phyloP scores from a whole-genome alignment of 2,113 vertebrate species.

The Tetraodon nigroviridis region DNA sequence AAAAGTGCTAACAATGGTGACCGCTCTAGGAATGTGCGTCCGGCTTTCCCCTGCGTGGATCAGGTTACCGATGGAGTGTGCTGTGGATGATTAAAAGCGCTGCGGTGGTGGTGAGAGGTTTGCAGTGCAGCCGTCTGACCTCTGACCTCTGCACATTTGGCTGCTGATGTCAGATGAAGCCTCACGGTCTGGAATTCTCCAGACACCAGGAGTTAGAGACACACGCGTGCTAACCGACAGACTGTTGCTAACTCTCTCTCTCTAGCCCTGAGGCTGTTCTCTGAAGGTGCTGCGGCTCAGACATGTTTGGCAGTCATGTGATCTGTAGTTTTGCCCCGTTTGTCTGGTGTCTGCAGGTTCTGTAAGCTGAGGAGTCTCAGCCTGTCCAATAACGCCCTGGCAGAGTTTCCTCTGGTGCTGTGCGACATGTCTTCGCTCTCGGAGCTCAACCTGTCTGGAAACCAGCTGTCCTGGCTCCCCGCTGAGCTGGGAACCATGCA shows the following conservation, averaged over 20 bases:
- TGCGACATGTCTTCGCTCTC: constrained; percentile 85
- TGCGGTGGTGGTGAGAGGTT: constrained; percentile 28
- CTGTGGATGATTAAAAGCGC: constrained; percentile 41
- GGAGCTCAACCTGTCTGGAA: constrained; percentile 92
- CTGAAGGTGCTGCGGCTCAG: too few species aligned
- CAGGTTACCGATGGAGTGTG: constrained; percentile 23
- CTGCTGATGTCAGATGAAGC: too few species aligned
- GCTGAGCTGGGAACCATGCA: constrained; percentile 81
- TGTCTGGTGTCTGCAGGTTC: constrained; percentile 80
- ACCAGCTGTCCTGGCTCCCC: constrained; percentile 80
- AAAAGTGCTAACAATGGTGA: too few species aligned
- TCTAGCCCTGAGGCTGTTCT: too few species aligned
- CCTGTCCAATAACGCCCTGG: constrained; percentile 91
- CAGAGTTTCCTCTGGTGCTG: constrained; percentile 84
- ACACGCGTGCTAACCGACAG: too few species aligned
- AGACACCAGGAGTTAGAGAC: too few species aligned
- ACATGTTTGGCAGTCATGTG: too few species aligned
- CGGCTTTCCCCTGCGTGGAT: too few species aligned
- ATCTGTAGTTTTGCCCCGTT: too few species aligned
- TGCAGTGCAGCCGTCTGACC: constrained; percentile 20
- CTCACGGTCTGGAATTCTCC: too few species aligned
- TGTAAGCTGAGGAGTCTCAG: constrained; percentile 93
- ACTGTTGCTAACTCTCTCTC: too few species aligned
- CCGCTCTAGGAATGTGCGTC: too few species aligned
- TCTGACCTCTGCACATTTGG: not conserved